These are phyloP conservation scores for Ophion ellenae DNA, from an alignment of 2,888 invertebrate genomes.

Conservation along the genomic window DNA sequence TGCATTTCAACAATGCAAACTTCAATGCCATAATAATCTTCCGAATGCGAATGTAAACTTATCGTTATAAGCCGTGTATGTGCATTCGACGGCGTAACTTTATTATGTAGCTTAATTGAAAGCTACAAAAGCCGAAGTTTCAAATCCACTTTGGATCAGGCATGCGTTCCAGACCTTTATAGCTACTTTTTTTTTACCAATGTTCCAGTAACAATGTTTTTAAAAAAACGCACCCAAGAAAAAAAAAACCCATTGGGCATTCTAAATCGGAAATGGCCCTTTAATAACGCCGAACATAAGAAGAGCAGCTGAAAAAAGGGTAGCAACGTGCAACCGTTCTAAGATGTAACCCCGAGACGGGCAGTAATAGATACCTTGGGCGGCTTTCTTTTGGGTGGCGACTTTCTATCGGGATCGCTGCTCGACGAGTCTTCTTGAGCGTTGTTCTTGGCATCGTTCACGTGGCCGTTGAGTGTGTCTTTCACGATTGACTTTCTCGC, in stretches of 20 bases:
- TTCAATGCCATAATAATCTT: too few relatives aligned
- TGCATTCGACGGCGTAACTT: neutral
- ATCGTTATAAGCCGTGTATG: neutral
- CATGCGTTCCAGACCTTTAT: neutral
- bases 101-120: neutral
- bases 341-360: constrained; percentile 54
- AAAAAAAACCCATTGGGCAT: constrained; percentile 9
- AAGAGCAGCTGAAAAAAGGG: neutral
- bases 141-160: neutral
- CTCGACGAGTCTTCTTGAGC: constrained; percentile 88
- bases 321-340: constrained; percentile 3
- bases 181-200: neutral
- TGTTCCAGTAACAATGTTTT: neutral
- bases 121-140: neutral
- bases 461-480: constrained; percentile 85
- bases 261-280: neutral
- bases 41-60: neutral
- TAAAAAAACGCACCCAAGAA: neutral
- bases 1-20: too few relatives aligned
- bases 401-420: constrained; percentile 87
- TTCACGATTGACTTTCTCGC: constrained; percentile 83
- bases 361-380: constrained; percentile 84
- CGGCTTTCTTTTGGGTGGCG: constrained; percentile 88
- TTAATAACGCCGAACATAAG: neutral
- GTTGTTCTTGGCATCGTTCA: constrained; percentile 83